Conservation (phyloP, 1,140 invertebrate species). For the Mercenaria mercenaria region DNA sequence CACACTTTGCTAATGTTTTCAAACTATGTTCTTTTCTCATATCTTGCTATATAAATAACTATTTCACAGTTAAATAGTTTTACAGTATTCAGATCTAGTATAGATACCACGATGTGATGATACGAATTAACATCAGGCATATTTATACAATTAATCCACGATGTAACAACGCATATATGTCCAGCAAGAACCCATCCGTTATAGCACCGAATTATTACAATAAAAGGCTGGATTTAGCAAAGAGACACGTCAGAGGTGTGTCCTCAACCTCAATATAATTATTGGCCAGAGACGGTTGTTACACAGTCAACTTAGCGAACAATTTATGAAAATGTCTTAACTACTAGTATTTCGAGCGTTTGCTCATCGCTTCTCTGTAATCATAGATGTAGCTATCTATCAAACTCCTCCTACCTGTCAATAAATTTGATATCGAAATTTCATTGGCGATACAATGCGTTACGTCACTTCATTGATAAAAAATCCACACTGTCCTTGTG, state of each 20-base stretch:
- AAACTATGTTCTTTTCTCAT: slow-evolving; percentile 51
- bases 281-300: slow-evolving; percentile 1
- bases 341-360: slow-evolving; percentile 2
- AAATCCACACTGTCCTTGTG: background rate
- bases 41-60: slow-evolving; percentile 44
- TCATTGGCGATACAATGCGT: slow-evolving; percentile 8
- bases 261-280: background rate
- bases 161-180: slow-evolving; percentile 16
- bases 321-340: slow-evolving; percentile 8
- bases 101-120: slow-evolving; percentile 26
- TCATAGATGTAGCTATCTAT: slow-evolving; percentile 1
- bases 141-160: slow-evolving; percentile 59
- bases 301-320: slow-evolving; percentile 1
- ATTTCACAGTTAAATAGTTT: slow-evolving; percentile 31
- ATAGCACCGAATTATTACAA: slow-evolving; percentile 1
- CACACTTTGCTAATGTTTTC: slow-evolving; percentile 25
- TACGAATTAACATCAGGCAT: slow-evolving; percentile 44
- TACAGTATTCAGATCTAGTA: background rate
- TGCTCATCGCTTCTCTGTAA: background rate
- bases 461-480: slow-evolving; percentile 45
- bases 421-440: slow-evolving; percentile 43
- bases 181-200: background rate
- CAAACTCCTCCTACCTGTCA: slow-evolving; percentile 17
- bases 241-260: slow-evolving; percentile 8
- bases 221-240: background rate